Base-by-base conservation (phyloP, 2,888 invertebrate genomes). In the Pollenia angustigena region DNA sequence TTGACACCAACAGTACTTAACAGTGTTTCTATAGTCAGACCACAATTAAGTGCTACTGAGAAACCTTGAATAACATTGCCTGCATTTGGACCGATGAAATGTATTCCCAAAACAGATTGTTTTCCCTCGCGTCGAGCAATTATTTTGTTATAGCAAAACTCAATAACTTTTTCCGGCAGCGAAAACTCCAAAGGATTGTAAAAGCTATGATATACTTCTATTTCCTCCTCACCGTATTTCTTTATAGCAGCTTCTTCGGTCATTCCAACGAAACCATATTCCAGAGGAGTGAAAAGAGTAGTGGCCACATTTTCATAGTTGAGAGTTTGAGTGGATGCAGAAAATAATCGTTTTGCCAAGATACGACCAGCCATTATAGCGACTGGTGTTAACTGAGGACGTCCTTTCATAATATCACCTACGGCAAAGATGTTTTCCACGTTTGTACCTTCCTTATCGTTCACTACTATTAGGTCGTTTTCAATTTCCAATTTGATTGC, bases 101-200 rank as follows among this genome's bases (percentile, higher is more conserved):
- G 98, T 92, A 98, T 95, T 0, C 98, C 98, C 58, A 98, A 93
- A n/a, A 98, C 95, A 90, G 94, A 95, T 92, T 97, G 96, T 89
- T 96, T 95, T 1, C 94, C 95, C 74, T 94, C 94, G 68, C 95
- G 94, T 72, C 95, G 91, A 60, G 96, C 95, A 68, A 97, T 94
- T 0, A 97, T 96, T 94, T 99, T 99, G 81, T 97, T 94, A 93
- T 99, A 99, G 93, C 99, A 99, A 92, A 96, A 96, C 90, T 96
- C 95, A 90, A 97, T 96, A 91, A 96, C 96, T 88, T 97, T 96
- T 92, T 97, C 96, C 14, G 99, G 97, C 87, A 99, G 95, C 91
- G 97, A 97, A 94, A 97, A 98, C 94, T 99, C 99, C 1, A 99
- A 96, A 42, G 99, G 99, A 93, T 97, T 97, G 94, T 98, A 98